Evolutionary conservation across 2,113 vertebrate genomes (phyloP), one percentile per base, ranked within the genome.

Genomic region (Hemiprocne comata): DNA sequence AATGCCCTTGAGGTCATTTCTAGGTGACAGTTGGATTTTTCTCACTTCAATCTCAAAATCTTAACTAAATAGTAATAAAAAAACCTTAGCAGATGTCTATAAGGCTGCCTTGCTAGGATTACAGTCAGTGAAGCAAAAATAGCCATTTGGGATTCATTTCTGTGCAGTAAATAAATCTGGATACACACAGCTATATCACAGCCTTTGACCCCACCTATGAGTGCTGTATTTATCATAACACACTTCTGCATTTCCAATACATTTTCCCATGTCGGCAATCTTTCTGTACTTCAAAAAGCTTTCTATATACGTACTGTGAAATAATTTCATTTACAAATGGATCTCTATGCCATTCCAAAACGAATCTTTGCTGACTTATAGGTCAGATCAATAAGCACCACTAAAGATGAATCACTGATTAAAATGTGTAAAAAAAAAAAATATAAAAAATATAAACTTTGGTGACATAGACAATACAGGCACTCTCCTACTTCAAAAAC

Each of bases 81-180:
- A 89, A 96, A 34, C 17, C 80, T 90, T 57, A 79, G 69, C 76
- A 92, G 78, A 93, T 95, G 66, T 87, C 95, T 91, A 23, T 70
- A 86, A 65, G 60, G 53, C 73, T 84, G 76, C 64, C 61, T 94
- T 62, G 75, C 80, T 80, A 58, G 55, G 69, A 91, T 94, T 95
- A 71, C 24, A 89, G 53, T 46, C 57, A 94, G 75, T 5, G 51
- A 95, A 94, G 83, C 91, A 95, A 95, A 91, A 89, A 92, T 16
- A 90, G 67, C 54, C 46, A 82, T 17, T 69, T 84, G 84, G 76
- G 84, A 74, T 89, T 91, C 53, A 92, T 94, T 95, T 77, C 76
- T 75, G 70, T 80, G 82, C 79, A 93, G 88, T 91, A 94, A 97
- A 91, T 93, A 97, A 93, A 95, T 73, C 61, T 42, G 61, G 96